A percentile compares a stretch with the other conserved stretches of the same genome.
These are phyloP conservation scores for Agrypnia vestita DNA, from an alignment of 1,140 invertebrate genomes.

Conservation along the genomic window DNA sequence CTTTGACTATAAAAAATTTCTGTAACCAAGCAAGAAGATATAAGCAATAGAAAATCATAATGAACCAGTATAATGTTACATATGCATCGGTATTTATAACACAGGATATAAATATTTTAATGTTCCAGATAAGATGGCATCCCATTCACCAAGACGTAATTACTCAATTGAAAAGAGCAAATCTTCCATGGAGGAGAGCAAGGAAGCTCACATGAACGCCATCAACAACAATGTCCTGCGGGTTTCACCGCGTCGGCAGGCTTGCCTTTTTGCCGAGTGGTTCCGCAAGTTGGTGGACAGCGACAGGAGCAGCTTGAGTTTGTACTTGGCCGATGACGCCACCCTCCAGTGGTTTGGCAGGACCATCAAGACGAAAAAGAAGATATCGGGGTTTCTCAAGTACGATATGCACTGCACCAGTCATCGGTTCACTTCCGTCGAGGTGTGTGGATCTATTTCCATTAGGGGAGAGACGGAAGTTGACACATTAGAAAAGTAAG, in stretches of 20 bases:
- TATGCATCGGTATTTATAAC: neutral
- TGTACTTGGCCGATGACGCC: slow-evolving; percentile 73
- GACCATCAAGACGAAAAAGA: slow-evolving; percentile 72
- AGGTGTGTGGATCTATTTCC: slow-evolving; percentile 66
- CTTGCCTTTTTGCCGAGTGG: slow-evolving; percentile 65
- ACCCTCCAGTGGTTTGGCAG: slow-evolving; percentile 75
- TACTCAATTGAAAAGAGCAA: neutral
- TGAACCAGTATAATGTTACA: neutral
- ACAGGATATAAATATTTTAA: neutral
- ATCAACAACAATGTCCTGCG: slow-evolving; percentile 53
- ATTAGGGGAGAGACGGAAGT: slow-evolving; percentile 62
- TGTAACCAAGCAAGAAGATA: too few species aligned
- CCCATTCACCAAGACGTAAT: slow-evolving; percentile 19
- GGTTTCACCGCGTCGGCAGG: slow-evolving; percentile 29
- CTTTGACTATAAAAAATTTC: too few species aligned
- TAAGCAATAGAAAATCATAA: too few species aligned
- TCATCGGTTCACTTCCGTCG: slow-evolving; percentile 68
- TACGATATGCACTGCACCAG: slow-evolving; percentile 68
- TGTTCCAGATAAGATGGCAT: slow-evolving; percentile 22
- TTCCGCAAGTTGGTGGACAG: slow-evolving; percentile 68
- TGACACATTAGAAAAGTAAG: slow-evolving; percentile 62
- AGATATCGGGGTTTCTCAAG: slow-evolving; percentile 67
- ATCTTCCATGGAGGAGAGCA: slow-evolving; percentile 5
- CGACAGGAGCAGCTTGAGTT: slow-evolving; percentile 65
- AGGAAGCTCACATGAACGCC: slow-evolving; percentile 46